These are phyloP conservation scores for Tarsius wallacei DNA, from an alignment of 2,797 vertebrate genomes.

Conservation along the genomic window DNA sequence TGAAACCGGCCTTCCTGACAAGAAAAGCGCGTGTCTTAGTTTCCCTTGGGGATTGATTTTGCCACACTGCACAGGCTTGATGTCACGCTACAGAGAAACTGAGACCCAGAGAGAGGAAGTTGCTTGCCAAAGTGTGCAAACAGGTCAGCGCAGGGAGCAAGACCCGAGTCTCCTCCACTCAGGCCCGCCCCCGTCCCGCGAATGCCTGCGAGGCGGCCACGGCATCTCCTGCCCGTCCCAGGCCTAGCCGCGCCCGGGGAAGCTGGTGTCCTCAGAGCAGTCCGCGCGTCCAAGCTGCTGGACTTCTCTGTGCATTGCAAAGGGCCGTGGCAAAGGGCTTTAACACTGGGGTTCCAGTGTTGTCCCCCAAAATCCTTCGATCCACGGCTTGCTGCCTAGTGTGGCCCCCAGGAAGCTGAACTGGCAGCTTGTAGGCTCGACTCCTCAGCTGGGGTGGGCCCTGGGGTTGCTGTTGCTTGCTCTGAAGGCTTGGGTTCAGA, in stretches of 20 bases:
- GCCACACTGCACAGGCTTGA: not conserved
- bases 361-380: not conserved
- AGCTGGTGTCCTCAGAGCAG: not conserved
- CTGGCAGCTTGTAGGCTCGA: not conserved
- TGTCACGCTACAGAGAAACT: not conserved
- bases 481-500: not conserved
- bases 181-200: not conserved
- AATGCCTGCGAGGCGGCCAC: not conserved
- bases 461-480: not conserved
- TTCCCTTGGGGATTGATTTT: not conserved
- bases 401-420: not conserved
- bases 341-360: not conserved
- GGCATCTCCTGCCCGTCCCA: not conserved
- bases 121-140: not conserved
- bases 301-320: not conserved
- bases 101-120: not conserved
- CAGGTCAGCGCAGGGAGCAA: not conserved
- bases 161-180: not conserved
- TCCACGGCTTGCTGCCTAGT: not conserved
- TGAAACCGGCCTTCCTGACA: not conserved
- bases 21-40: not conserved
- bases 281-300: fast-evolving
- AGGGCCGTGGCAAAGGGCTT: not conserved
- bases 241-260: not conserved
- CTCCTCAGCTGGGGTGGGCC: not conserved